Conservation (phyloP, 1,140 invertebrate genomes). For the Pseudomyrmex concolor region DNA sequence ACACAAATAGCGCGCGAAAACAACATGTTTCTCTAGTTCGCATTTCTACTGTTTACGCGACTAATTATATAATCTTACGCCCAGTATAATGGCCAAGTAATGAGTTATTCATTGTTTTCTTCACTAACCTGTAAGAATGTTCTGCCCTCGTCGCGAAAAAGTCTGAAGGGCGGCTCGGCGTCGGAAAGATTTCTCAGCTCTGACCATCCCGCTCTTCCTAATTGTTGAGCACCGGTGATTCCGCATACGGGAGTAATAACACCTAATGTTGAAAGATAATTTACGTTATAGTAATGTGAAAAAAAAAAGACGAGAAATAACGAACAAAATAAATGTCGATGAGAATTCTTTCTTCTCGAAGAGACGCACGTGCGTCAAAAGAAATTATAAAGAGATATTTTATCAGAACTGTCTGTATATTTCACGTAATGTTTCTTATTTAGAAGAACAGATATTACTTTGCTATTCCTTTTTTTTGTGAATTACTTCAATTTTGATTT, state of each 20-base stretch:
- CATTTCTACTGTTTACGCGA: neutral
- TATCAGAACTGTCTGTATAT: neutral
- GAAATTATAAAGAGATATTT: neutral
- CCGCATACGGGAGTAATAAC: constrained; percentile 92
- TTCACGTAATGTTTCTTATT: neutral
- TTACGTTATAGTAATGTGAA: neutral
- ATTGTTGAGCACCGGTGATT: constrained; percentile 92
- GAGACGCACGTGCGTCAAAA: neutral
- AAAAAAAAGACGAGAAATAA: constrained; percentile 1
- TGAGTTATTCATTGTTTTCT: constrained; percentile 10
- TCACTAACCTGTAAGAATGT: constrained; percentile 90
- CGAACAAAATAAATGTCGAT: constrained; percentile 12
- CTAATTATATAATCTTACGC: constrained; percentile 32
- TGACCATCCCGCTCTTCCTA: constrained; percentile 91
- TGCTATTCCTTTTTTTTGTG: too few species aligned
- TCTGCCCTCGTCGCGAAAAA: constrained; percentile 92
- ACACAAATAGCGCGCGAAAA: neutral
- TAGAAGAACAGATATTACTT: too few species aligned
- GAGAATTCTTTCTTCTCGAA: neutral
- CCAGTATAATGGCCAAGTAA: constrained; percentile 23
- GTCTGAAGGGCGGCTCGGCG: constrained; percentile 91
- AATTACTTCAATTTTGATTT: neutral
- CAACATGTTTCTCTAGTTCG: neutral
- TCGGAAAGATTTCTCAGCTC: constrained; percentile 91
- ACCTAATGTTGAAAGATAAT: constrained; percentile 83